Conservation (phyloP, 2,888 invertebrate genomes). For the Synergus laeviventris region DNA sequence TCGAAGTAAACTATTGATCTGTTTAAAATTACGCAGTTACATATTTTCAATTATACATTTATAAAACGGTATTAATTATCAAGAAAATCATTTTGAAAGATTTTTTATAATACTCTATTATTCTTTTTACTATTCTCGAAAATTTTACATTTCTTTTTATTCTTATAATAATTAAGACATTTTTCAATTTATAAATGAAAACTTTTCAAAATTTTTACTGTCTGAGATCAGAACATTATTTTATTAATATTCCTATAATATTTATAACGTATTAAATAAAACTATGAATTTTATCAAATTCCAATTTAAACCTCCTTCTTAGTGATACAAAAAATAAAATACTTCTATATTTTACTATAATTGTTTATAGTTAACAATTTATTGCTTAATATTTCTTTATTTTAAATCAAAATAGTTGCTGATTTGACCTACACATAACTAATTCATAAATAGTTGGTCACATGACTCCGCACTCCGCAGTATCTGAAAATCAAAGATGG, state of each 20-base stretch:
- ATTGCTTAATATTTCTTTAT: not conserved
- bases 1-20: constrained; percentile 17
- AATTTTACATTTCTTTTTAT: not conserved
- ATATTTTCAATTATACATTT: not conserved
- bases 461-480: constrained; percentile 1
- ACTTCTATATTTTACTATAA: not conserved
- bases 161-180: not conserved
- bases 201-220: not conserved
- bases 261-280: not conserved
- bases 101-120: not conserved
- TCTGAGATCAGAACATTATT: not conserved
- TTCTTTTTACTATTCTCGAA: not conserved
- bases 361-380: not conserved
- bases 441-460: not conserved
- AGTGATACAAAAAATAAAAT: not conserved
- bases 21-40: not conserved
- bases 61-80: not conserved
- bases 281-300: not conserved
- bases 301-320: not conserved
- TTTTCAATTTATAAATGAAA: not conserved
- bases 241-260: not conserved
- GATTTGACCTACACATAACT: not conserved
- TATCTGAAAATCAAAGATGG: constrained; percentile 42
- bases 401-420: constrained; percentile 22
- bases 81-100: not conserved